Conservation (phyloP, 2,113 vertebrate genomes). For the Pseudois nayaur region DNA sequence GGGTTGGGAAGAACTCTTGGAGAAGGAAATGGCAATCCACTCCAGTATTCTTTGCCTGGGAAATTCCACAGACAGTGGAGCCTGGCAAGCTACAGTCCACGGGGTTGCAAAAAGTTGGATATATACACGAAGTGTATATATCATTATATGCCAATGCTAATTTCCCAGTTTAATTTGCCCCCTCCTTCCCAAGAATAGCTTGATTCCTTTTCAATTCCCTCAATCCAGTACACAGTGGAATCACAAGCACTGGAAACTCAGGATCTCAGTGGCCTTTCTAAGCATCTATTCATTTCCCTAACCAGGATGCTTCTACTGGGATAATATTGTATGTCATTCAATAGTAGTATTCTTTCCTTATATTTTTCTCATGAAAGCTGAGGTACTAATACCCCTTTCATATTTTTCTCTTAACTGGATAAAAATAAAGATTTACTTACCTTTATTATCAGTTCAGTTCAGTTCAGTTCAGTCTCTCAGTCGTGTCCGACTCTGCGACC, state of each 20-base stretch:
- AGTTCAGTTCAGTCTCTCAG: too few relatives aligned
- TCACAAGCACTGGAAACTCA: background rate
- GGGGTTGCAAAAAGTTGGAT: background rate
- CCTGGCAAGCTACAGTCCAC: background rate
- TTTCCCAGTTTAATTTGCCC: fast-evolving
- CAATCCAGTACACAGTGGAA: background rate
- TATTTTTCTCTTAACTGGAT: background rate
- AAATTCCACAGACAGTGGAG: background rate
- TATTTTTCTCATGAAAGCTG: background rate
- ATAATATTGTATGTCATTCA: background rate
- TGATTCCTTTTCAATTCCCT: background rate
- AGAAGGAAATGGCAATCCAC: background rate
- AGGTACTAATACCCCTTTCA: background rate
- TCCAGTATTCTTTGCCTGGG: background rate
- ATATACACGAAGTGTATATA: background rate
- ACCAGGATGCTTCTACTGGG: background rate
- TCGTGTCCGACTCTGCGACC: too few relatives aligned
- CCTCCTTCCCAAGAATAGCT: background rate
- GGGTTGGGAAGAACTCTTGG: background rate
- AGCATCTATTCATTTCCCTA: background rate
- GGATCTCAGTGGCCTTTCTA: background rate
- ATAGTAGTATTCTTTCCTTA: background rate
- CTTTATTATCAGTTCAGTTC: background rate
- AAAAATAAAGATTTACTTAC: background rate
- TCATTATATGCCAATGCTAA: background rate